Conservation (phyloP, 2,888 invertebrate genomes). For the Diadegma fenestrale region DNA sequence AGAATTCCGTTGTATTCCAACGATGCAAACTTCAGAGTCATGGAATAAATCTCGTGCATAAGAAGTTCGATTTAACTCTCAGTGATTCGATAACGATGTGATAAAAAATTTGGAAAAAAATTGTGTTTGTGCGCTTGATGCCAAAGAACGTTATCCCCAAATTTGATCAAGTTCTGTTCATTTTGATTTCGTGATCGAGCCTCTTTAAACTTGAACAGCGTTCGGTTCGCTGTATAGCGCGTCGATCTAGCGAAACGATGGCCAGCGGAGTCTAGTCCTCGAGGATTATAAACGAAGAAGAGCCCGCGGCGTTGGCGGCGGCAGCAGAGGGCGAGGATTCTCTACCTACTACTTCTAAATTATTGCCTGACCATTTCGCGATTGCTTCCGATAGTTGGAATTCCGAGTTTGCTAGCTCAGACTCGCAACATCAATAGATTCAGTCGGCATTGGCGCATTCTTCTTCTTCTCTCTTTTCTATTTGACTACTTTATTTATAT, state of each 20-base stretch:
- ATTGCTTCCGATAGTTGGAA: slow-evolving; percentile 83
- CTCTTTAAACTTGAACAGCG: slow-evolving; percentile 58
- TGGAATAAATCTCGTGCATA: no score
- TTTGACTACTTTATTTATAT: slow-evolving; percentile 64
- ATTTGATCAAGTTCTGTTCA: no score
- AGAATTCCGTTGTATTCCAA: no score
- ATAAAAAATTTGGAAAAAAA: no score
- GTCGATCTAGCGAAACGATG: slow-evolving; percentile 49
- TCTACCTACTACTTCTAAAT: slow-evolving; percentile 75
- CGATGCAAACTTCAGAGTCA: no score
- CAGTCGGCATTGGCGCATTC: slow-evolving; percentile 72
- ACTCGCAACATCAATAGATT: slow-evolving; percentile 76
- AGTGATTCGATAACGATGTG: no score
- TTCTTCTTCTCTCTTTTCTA: slow-evolving; percentile 70
- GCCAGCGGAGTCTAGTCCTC: slow-evolving; percentile 32
- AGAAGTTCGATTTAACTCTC: no score
- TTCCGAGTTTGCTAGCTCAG: slow-evolving; percentile 76
- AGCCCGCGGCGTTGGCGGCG: slow-evolving; percentile 62
- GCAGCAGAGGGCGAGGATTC: slow-evolving; percentile 63
- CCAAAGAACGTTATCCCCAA: no score
- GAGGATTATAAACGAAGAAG: slow-evolving; percentile 61
- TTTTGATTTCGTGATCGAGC: no score
- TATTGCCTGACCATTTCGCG: slow-evolving; percentile 81
- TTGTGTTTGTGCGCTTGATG: no score
- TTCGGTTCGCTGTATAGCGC: slow-evolving; percentile 48